phyloP scores from a whole-genome alignment of 2,888 invertebrate species.

The Lasioglossum calceatum region DNA sequence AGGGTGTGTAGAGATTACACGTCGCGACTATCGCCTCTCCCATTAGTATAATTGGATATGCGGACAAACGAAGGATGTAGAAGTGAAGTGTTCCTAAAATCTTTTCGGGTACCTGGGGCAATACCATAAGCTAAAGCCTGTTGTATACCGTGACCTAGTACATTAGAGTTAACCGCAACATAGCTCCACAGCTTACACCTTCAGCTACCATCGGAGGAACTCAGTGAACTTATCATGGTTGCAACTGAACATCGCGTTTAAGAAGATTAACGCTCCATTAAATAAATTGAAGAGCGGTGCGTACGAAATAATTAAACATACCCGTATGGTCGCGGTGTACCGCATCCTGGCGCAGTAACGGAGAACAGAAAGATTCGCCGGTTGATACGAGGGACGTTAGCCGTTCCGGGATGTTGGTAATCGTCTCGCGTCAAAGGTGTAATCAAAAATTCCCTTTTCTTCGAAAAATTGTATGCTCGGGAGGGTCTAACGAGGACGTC shows the following conservation, averaged over 20 bases:
- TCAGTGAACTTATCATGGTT: background rate
- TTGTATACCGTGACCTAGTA: background rate
- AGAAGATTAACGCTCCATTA: background rate
- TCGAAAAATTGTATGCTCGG: background rate
- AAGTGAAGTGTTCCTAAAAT: background rate
- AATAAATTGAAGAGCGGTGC: background rate
- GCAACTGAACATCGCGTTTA: background rate
- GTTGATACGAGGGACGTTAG: background rate
- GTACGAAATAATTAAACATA: background rate
- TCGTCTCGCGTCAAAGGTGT: background rate
- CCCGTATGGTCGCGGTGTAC: background rate
- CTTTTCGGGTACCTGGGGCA: background rate
- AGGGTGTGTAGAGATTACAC: too few species aligned
- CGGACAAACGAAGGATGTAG: background rate
- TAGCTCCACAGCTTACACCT: background rate
- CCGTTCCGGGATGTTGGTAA: background rate
- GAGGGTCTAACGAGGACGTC: conserved; percentile 7
- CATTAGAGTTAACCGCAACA: background rate
- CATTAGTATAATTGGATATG: too few species aligned
- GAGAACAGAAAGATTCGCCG: background rate
- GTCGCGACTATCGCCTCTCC: too few species aligned
- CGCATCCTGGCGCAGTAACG: background rate
- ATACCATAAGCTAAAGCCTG: background rate
- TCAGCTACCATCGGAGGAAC: background rate
- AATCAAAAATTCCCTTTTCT: background rate